Conservation (phyloP, 2,888 invertebrate genomes). For the Ectemnius continuus region DNA sequence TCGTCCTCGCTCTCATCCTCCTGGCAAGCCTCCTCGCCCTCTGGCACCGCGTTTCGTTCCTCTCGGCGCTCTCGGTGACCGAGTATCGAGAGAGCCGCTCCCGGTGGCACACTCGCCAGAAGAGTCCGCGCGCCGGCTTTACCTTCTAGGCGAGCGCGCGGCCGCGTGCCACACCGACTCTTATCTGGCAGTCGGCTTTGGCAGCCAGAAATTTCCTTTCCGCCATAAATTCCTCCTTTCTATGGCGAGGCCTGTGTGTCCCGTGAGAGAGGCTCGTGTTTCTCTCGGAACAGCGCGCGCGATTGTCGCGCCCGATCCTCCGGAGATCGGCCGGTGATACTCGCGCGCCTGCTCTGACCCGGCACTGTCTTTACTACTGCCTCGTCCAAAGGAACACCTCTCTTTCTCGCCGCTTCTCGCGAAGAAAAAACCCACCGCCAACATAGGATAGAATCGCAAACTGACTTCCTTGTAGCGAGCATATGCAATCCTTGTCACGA, state of each 20-base stretch:
- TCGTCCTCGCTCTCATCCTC: constrained; percentile 23
- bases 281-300: constrained; percentile 9
- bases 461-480: too few species aligned
- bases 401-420: too few species aligned
- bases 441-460: too few species aligned
- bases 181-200: constrained; percentile 60
- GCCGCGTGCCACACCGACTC: constrained; percentile 31
- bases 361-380: too few species aligned
- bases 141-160: constrained; percentile 30
- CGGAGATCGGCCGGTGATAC: constrained; percentile 3
- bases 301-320: constrained; percentile 15
- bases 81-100: constrained; percentile 26
- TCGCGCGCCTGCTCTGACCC: too few species aligned
- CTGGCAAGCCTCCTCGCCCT: constrained; percentile 14
- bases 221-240: constrained; percentile 62
- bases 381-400: too few species aligned
- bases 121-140: constrained; percentile 27
- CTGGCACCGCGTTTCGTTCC: too few species aligned
- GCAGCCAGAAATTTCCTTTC: constrained; percentile 63
- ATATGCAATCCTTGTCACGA: too few species aligned
- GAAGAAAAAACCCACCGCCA: too few species aligned
- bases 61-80: background rate
- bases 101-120: constrained; percentile 24
- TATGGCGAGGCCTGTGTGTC: constrained; percentile 21
- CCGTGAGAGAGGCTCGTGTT: constrained; percentile 14